Evolutionary conservation across 2,797 vertebrate species (phyloP).

Genomic region (Calcarius lapponicus): DNA sequence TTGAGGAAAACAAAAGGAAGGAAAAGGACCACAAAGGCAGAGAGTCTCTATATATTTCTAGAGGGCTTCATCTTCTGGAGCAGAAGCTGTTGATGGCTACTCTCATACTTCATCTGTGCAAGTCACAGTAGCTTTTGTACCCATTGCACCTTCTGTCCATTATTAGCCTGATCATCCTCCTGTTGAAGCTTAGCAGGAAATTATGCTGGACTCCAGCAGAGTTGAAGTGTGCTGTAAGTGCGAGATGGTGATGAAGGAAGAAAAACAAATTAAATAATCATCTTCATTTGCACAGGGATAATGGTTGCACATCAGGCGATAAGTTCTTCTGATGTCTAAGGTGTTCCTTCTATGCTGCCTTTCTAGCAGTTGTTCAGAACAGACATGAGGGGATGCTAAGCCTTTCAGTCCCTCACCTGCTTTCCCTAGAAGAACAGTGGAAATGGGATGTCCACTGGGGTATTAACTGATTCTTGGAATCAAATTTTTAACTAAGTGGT

Average conservation of each 20-base stretch:
- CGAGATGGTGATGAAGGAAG: not conserved
- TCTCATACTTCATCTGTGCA: not conserved
- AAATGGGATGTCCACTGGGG: not conserved
- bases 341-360: not conserved
- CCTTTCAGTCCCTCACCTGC: not conserved
- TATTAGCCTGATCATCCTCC: not conserved
- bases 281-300: not conserved
- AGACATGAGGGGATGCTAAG: not conserved
- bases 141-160: not conserved
- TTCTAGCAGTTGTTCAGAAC: not conserved
- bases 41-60: not conserved
- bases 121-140: not conserved
- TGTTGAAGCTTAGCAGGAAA: not conserved
- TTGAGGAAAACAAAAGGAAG: not conserved
- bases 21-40: not conserved
- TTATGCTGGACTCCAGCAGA: not conserved
- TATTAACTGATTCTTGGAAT: not conserved
- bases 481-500: not conserved
- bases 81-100: not conserved
- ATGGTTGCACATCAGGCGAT: accelerated
- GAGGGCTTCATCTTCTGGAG: not conserved
- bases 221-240: not conserved
- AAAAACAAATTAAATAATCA: not conserved
- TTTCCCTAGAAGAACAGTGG: not conserved
- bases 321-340: not conserved